Conservation (phyloP, 2,888 invertebrate species). For the Ophion obscuratus region DNA sequence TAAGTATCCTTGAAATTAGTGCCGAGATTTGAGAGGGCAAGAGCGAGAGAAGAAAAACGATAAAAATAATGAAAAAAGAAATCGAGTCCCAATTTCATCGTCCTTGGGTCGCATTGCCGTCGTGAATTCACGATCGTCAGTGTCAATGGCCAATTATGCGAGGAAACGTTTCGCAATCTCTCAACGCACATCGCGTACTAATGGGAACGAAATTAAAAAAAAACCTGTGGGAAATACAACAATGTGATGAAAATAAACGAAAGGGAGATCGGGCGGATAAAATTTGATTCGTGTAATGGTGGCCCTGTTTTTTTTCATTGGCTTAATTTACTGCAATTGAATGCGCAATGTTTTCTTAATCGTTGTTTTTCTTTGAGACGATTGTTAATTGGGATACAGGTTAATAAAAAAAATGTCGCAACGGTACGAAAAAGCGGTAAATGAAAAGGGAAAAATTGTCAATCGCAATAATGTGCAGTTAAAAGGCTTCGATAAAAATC, state of each 20-base stretch:
- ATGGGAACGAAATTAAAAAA: slow-evolving; percentile 41
- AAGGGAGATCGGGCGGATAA: too few species aligned
- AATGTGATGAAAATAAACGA: neutral
- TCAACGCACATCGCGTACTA: slow-evolving; percentile 44
- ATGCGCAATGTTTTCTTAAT: too few species aligned
- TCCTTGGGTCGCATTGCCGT: slow-evolving; percentile 19
- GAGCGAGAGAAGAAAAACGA: neutral
- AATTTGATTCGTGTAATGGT: neutral
- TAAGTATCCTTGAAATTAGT: slow-evolving; percentile 17
- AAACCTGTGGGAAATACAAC: neutral
- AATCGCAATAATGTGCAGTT: too few species aligned
- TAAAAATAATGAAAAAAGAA: slow-evolving; percentile 11
- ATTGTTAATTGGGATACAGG: neutral
- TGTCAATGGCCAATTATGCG: slow-evolving; percentile 52
- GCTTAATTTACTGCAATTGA: neutral
- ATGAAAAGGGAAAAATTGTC: too few species aligned
- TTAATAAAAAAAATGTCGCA: neutral
- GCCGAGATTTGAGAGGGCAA: slow-evolving; percentile 1
- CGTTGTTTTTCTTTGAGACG: too few species aligned
- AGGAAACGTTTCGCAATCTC: slow-evolving; percentile 33
- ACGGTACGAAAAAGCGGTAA: too few species aligned
- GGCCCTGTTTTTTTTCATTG: neutral
- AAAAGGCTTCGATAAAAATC: too few species aligned
- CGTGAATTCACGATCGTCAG: slow-evolving; percentile 43
- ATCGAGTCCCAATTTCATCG: slow-evolving; percentile 44